Evolutionary conservation across 2,113 vertebrate genomes (phyloP).

Genomic region (Papio anubis): DNA sequence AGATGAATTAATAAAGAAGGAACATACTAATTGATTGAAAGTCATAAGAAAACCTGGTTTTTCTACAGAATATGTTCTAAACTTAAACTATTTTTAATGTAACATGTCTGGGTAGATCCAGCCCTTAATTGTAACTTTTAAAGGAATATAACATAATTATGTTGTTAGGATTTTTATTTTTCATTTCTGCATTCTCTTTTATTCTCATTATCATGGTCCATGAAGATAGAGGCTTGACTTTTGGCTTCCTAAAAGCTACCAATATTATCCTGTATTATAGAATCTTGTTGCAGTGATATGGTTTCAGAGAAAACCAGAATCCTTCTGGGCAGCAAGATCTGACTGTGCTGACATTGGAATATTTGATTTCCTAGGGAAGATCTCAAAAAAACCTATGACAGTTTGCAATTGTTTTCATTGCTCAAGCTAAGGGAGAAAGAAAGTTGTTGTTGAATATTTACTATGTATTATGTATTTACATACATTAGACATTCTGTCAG

Average conservation of each 20-base stretch:
- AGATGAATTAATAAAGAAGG: background rate
- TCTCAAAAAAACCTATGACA: background rate
- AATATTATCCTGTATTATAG: background rate
- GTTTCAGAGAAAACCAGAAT: background rate
- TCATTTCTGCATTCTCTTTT: background rate
- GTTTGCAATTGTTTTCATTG: background rate
- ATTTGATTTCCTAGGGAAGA: background rate
- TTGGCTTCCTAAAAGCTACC: background rate
- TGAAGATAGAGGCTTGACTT: background rate
- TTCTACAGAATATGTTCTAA: background rate
- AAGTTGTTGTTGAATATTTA: background rate
- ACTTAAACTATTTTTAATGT: constrained; percentile 32
- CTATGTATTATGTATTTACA: background rate
- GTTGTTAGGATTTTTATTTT: constrained; percentile 28
- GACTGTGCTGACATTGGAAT: background rate
- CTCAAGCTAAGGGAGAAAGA: background rate
- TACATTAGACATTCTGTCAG: background rate
- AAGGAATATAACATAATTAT: constrained; percentile 40
- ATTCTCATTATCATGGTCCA: background rate
- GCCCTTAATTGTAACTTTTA: constrained; percentile 22
- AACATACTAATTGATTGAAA: background rate
- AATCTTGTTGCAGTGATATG: background rate
- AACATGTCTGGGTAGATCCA: background rate
- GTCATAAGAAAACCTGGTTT: background rate
- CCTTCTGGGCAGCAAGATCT: background rate